Base-by-base conservation (phyloP, 1,140 invertebrate genomes). In the Tetraneura akinire region DNA sequence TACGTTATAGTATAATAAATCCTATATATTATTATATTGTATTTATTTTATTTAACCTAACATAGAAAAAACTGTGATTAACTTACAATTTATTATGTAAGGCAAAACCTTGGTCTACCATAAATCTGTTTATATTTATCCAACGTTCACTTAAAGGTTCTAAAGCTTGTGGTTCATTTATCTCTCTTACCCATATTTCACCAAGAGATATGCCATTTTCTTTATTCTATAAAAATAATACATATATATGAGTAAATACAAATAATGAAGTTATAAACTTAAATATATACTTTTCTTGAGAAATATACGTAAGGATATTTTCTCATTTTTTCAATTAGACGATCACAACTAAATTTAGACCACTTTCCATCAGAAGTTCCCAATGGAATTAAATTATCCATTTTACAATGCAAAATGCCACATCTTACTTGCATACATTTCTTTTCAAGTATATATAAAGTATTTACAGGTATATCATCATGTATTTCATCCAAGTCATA, bases 101-200 rank as follows among this genome's bases (percentile, higher is more conserved):
- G 29, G 53, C 68, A 11, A 66, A 73, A 73, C 73, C 80, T 51
- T 80, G 66, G 68, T 82, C 80, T 80, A 81, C 76, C 29, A 81
- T 74, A 68, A 70, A 74, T 55, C 83, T 80, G 81, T 89, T 87
- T 3, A 92, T 80, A 82, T 89, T 91, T 32, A 91, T 84, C 9
- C 84, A 82, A 23, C 87, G 82, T 21, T 84, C 83, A 74, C 86
- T 85, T 26, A 91, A 81, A 29, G 85, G 83, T 3, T 84, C 57
- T 0, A 85, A 32, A 0, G 84, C 80, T 6, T n/a, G n/a, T 0
- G 74, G 55, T 5, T 1, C 23, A 11, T 18, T 10, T 26, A 78
- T 42, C 0, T 62, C 55, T 45, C 6, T 62, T n/a, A 78, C 37
- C 74, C 74, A 78, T 45, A 78, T 62, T 29, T 78, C 55, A n/a